Evolutionary conservation across 2,888 invertebrate genomes (phyloP).

Genomic region (Agonopterix arenella): DNA sequence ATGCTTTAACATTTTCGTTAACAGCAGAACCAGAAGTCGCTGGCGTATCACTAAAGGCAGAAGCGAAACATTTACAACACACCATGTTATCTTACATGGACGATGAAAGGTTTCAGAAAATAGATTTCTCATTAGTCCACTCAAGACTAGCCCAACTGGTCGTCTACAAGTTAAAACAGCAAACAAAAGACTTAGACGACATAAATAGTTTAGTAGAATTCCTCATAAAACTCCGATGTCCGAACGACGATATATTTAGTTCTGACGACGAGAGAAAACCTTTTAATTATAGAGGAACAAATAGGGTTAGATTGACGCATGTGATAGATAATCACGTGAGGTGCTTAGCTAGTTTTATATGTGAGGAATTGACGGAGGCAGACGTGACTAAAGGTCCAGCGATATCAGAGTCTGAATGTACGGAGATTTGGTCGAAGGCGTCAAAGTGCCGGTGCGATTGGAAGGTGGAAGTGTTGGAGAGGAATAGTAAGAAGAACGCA

Average conservation of each 20-base stretch:
- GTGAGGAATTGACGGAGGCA: constrained; percentile 51
- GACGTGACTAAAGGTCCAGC: constrained; percentile 61
- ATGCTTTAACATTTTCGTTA: constrained; percentile 76
- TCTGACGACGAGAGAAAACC: constrained; percentile 73
- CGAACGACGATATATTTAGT: constrained; percentile 73
- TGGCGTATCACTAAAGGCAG: constrained; percentile 77
- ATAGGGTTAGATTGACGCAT: constrained; percentile 42
- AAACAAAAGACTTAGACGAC: constrained; percentile 56
- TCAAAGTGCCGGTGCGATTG: constrained; percentile 80
- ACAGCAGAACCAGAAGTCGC: constrained; percentile 75
- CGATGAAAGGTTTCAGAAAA: constrained; percentile 79
- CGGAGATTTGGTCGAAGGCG: constrained; percentile 75
- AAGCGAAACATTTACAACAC: constrained; percentile 82
- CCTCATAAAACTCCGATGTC: constrained; percentile 53
- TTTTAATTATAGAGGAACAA: constrained; percentile 37
- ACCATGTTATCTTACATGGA: constrained; percentile 82
- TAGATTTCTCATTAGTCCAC: constrained; percentile 81
- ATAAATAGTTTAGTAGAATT: constrained; percentile 54
- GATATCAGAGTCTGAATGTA: constrained; percentile 75
- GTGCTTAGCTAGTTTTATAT: constrained; percentile 62
- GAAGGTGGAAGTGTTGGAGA: constrained; percentile 70
- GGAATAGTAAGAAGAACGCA: constrained; percentile 69
- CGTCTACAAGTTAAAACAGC: constrained; percentile 74
- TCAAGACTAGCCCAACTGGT: constrained; percentile 80
- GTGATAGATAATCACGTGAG: constrained; percentile 56